These are phyloP conservation scores for Embidobia sp. DNA, from an alignment of 2,888 invertebrate genomes.

Conservation along the genomic window DNA sequence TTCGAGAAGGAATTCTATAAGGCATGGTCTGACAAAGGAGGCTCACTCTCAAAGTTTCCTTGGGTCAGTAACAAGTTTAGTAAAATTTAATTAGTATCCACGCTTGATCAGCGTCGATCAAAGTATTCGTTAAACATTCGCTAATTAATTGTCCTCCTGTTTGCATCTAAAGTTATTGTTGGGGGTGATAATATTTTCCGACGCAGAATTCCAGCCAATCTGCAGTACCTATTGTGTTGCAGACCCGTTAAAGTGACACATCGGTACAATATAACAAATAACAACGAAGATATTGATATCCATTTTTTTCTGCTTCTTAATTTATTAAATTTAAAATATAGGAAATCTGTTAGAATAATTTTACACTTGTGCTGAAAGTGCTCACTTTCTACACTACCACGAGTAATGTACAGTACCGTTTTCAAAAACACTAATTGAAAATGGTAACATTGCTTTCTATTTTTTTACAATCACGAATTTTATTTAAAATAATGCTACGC, in stretches of 20 bases:
- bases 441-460: no score
- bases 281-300: no score
- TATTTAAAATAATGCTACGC: no score
- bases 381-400: no score
- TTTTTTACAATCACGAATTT: no score
- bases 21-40: constrained; percentile 68
- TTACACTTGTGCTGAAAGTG: no score
- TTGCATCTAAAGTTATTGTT: constrained; percentile 16
- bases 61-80: constrained; percentile 71
- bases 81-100: constrained; percentile 72
- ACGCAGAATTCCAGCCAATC: constrained; percentile 1
- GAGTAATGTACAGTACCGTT: no score
- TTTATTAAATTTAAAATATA: no score
- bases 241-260: constrained; percentile 8
- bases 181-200: constrained; percentile 15
- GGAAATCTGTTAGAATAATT: no score
- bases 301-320: no score
- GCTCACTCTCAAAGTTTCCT: constrained; percentile 56
- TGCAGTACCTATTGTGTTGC: constrained; percentile 10
- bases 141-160: constrained; percentile 28
- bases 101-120: constrained; percentile 53
- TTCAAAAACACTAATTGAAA: no score
- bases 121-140: constrained; percentile 33
- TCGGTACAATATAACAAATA: no score
- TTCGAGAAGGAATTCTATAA: constrained; percentile 65